phyloP scores from a whole-genome alignment of 2,113 vertebrate genomes.

The Platysternon megacephalum region DNA sequence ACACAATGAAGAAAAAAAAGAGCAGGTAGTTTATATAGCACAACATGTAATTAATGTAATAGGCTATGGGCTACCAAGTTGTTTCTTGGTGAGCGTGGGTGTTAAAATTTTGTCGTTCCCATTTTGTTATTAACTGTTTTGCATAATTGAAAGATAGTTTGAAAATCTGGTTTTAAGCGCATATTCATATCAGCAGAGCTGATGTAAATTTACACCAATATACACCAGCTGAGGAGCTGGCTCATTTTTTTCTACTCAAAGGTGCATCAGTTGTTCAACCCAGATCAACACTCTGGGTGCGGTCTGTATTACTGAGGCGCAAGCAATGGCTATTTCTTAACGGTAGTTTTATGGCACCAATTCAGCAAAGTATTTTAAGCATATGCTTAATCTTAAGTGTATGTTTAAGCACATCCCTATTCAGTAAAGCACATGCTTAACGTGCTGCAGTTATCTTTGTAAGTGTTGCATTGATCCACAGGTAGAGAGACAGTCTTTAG shows the following conservation, averaged over 20 bases:
- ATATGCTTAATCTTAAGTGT: neutral
- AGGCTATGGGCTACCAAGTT: neutral
- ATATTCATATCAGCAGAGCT: too few relatives aligned
- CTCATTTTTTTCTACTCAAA: neutral
- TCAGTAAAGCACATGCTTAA: neutral
- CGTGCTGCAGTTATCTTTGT: neutral
- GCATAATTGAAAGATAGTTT: neutral
- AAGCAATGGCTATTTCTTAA: neutral
- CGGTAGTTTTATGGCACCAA: neutral
- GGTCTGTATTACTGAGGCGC: neutral
- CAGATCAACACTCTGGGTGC: neutral
- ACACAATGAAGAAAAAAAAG: neutral
- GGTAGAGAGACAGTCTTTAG: neutral
- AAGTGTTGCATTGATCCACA: neutral
- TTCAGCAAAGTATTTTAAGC: neutral
- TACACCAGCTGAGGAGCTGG: neutral
- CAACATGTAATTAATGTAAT: neutral
- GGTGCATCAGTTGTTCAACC: neutral
- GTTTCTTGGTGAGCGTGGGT: neutral
- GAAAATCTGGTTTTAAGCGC: neutral
- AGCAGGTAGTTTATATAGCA: neutral
- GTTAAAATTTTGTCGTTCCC: neutral
- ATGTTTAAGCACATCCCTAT: neutral
- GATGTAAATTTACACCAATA: neutral
- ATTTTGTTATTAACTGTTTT: neutral